phyloP scores from a whole-genome alignment of 2,113 vertebrate genomes.

The Microtus montanus region DNA sequence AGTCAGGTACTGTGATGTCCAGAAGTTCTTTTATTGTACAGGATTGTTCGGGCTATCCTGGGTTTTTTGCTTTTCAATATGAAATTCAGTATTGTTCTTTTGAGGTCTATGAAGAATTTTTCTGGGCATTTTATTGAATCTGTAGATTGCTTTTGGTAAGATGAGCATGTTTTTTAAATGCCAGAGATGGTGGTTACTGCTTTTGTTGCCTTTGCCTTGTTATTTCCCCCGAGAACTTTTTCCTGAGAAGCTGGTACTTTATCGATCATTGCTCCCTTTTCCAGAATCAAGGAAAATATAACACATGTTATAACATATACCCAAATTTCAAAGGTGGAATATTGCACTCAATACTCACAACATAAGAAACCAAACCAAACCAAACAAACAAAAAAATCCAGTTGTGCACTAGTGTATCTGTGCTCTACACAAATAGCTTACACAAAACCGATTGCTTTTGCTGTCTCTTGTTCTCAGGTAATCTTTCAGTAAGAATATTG shows the following conservation, averaged over 20 bases:
- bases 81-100: too few relatives aligned
- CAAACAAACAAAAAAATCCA: neutral
- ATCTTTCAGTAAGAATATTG: neutral
- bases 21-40: too few relatives aligned
- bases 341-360: neutral
- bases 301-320: neutral
- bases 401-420: neutral
- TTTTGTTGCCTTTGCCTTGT: neutral
- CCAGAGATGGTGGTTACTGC: neutral
- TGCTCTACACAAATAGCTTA: neutral
- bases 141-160: too few relatives aligned
- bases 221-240: neutral
- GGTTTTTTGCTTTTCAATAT: too few relatives aligned
- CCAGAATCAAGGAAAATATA: neutral
- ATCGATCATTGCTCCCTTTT: neutral
- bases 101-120: too few relatives aligned
- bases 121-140: too few relatives aligned
- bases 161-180: neutral
- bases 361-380: neutral
- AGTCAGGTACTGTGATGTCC: too few relatives aligned
- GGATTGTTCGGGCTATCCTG: too few relatives aligned
- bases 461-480: slow-evolving; percentile 13
- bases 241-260: neutral
- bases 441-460: neutral
- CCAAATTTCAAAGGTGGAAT: neutral